These are phyloP conservation scores for Denticeps clupeoides DNA, from an alignment of 2,797 vertebrate genomes.

Conservation along the genomic window DNA sequence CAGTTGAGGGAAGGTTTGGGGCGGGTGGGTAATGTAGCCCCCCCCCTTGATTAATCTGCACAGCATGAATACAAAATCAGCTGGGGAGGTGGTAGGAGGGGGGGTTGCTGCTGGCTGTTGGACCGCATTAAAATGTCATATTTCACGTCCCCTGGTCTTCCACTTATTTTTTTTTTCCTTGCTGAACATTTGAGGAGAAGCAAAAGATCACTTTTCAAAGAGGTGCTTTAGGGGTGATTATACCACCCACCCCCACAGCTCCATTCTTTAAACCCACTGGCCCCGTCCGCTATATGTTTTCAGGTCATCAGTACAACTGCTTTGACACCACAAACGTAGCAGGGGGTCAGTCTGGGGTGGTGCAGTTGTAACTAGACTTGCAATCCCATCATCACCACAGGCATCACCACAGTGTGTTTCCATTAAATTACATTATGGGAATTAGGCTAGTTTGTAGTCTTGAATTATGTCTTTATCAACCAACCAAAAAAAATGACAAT, in stretches of 20 bases:
- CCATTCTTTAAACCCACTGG: conserved; percentile 9
- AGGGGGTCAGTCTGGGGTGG: not conserved
- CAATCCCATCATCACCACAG: too few species aligned
- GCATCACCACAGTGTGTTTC: too few species aligned
- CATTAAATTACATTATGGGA: too few species aligned
- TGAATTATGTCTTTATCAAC: too few species aligned
- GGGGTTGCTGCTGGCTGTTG: conserved; percentile 18
- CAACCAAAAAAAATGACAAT: too few species aligned
- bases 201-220: conserved; percentile 23
- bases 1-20: conserved; percentile 35
- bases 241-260: conserved; percentile 1
- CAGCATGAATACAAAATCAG: conserved; percentile 79
- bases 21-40: too few species aligned
- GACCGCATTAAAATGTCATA: conserved; percentile 62
- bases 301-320: not conserved
- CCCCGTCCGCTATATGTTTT: not conserved
- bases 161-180: conserved; percentile 2
- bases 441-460: too few species aligned
- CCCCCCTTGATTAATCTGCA: conserved; percentile 77
- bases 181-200: conserved; percentile 19
- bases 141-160: conserved; percentile 35
- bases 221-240: conserved; percentile 17
- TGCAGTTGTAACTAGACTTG: too few species aligned
- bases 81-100: conserved; percentile 17
- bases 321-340: not conserved